phyloP scores from a whole-genome alignment of 2,113 vertebrate genomes.

The Enhydra lutris region DNA sequence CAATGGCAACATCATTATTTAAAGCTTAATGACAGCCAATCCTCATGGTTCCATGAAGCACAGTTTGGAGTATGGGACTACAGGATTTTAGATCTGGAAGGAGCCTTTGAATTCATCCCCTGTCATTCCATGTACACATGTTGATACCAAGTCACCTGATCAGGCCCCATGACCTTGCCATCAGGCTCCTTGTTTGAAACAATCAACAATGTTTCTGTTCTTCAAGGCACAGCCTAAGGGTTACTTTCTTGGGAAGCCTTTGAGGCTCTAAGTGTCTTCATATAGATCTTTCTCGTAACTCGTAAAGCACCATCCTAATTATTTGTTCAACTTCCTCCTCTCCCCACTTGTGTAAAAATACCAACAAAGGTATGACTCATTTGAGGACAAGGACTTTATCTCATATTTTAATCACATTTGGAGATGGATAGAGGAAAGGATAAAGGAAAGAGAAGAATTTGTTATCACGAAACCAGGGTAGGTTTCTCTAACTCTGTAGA shows the following conservation, averaged over 20 bases:
- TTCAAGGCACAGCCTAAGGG: not conserved
- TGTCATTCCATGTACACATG: too few relatives aligned
- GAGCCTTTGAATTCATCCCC: not conserved
- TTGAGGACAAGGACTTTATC: not conserved
- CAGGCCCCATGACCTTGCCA: not conserved
- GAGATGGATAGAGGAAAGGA: not conserved
- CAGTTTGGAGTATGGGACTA: not conserved
- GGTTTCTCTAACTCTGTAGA: not conserved
- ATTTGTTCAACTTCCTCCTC: not conserved
- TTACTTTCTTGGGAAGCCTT: not conserved
- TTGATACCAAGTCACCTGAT: not conserved
- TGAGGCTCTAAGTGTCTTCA: not conserved
- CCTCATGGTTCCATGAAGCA: not conserved
- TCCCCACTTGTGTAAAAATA: not conserved
- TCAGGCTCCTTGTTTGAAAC: not conserved
- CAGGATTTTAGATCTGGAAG: not conserved
- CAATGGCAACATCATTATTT: not conserved
- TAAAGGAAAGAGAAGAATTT: not conserved
- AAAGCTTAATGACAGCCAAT: not conserved
- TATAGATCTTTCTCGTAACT: not conserved
- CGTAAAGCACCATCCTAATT: not conserved
- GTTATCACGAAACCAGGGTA: not conserved
- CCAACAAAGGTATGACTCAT: not conserved
- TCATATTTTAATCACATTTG: not conserved
- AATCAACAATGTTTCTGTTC: not conserved